These are phyloP conservation scores for Labeo calbasu DNA, from an alignment of 2,797 vertebrate species.

Conservation along the genomic window DNA sequence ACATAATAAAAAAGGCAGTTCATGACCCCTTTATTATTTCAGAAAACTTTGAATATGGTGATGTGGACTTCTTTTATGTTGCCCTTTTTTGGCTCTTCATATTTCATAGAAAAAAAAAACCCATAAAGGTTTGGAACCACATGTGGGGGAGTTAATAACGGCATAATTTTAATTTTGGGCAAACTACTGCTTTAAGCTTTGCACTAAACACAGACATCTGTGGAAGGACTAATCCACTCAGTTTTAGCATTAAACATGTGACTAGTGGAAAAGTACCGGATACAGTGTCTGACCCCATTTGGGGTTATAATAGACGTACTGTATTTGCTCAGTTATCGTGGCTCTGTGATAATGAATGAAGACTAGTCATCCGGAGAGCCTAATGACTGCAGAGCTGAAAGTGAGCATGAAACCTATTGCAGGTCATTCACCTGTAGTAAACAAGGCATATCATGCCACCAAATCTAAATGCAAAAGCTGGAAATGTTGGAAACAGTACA, in stretches of 20 bases:
- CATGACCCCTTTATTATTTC: too few species aligned
- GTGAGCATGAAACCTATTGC: neutral
- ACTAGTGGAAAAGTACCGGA: conserved; percentile 35
- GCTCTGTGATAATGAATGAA: conserved; percentile 32
- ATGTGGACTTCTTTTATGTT: neutral
- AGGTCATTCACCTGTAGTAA: conserved; percentile 3
- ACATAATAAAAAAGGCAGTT: too few species aligned
- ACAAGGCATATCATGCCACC: conserved; percentile 3
- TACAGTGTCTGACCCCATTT: conserved; percentile 24
- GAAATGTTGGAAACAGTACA: neutral
- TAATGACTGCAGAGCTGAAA: conserved; percentile 36
- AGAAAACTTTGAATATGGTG: neutral
- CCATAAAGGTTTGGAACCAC: neutral
- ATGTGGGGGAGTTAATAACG: neutral
- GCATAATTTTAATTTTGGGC: neutral
- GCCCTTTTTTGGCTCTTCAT: neutral
- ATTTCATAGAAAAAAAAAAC: neutral
- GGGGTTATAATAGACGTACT: conserved; percentile 14
- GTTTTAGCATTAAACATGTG: conserved; percentile 40
- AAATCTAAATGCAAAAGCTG: neutral
- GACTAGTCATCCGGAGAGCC: conserved; percentile 35
- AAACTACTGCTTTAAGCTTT: conserved; percentile 9
- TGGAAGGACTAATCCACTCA: conserved; percentile 24
- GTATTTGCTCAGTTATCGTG: conserved; percentile 45
- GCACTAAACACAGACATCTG: conserved; percentile 25